Evolutionary conservation across 2,113 vertebrate species (phyloP), one percentile per base, ranked within the genome.

Genomic region (Eidolon helvum): DNA sequence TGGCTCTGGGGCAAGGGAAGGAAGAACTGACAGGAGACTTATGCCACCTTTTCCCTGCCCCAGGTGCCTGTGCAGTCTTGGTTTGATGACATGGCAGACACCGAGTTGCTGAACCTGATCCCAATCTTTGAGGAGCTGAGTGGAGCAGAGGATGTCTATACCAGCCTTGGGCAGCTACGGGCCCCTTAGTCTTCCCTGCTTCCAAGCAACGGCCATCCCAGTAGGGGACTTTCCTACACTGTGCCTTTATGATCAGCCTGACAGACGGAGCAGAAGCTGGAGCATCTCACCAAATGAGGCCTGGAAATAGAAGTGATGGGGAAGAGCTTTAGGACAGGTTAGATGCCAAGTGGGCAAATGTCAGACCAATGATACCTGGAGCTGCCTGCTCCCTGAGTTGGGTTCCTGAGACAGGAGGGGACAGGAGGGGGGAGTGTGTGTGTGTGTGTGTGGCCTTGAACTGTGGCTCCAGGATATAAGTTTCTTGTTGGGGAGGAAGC

Each of bases 61-160:
- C 85, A 99, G 99, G 99, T 99, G 87, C 99, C 99, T 0, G 99
- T 99, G 97, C 97, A 99, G 98, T 99, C 99, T 22, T 99, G 99
- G 99, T 99, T 99, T 95, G 99, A 99, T n/a, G 99, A 99, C 95
- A 98, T 99, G 98, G 99, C 99, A 12, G 99, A 99, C 75, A 99
- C 99, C 0, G 99, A 99, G 97, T 98, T 99, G 97, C 99, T 99
- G 94, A 99, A 99, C 96, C 98, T 99, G 61, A 98, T 99, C 95
- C 99, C 99, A 0, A 98, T 99, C 96, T 99, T 99, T 68, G 99
- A 99, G 98, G 99, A 99, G 96, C 98, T 99, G 24, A 99, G 99
- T 19, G 98, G 98, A 92, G 98, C 99, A 0, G 99, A 99, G 19
- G 98, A 99, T 45, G 98, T 99, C 96, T 99, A 99, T 97, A 96